Conservation (phyloP, 1,140 invertebrate species). For the Eufriesea mexicana region DNA sequence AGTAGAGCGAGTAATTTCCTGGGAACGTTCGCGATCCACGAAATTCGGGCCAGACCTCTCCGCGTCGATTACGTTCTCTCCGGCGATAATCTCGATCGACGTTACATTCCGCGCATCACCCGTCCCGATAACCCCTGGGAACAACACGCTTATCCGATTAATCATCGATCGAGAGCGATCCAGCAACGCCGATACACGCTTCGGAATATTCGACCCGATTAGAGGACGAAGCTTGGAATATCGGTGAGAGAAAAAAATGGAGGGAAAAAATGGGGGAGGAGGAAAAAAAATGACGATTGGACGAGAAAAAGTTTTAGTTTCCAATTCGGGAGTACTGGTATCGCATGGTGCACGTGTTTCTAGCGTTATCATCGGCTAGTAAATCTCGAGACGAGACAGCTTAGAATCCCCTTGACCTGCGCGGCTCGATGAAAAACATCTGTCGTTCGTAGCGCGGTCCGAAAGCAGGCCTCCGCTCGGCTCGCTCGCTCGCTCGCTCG, state of each 20-base stretch:
- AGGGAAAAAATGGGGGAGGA: not conserved
- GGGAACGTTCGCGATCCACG: too few relatives aligned
- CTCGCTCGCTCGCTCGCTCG: not conserved
- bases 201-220: too few relatives aligned
- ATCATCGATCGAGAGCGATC: too few relatives aligned
- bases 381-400: constrained; percentile 59
- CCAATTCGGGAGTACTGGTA: constrained; percentile 10
- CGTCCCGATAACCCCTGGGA: too few relatives aligned
- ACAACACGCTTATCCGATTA: too few relatives aligned
- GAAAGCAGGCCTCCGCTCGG: not conserved
- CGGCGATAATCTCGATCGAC: too few relatives aligned
- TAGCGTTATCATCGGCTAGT: constrained; percentile 62
- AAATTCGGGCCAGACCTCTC: too few relatives aligned
- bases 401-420: constrained; percentile 52
- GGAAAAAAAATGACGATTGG: constrained; percentile 1
- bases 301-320: constrained; percentile 51
- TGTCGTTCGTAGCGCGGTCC: constrained; percentile 13
- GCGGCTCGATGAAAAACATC: constrained; percentile 56
- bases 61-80: too few relatives aligned
- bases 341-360: constrained; percentile 55
- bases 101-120: too few relatives aligned
- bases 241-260: not conserved
- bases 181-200: too few relatives aligned
- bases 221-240: too few relatives aligned
- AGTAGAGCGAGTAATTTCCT: too few relatives aligned